Percentiles rank a stretch among this genome's conserved stretches.
phyloP scores from a whole-genome alignment of 2,113 vertebrate genomes.

The Microtus montanus region DNA sequence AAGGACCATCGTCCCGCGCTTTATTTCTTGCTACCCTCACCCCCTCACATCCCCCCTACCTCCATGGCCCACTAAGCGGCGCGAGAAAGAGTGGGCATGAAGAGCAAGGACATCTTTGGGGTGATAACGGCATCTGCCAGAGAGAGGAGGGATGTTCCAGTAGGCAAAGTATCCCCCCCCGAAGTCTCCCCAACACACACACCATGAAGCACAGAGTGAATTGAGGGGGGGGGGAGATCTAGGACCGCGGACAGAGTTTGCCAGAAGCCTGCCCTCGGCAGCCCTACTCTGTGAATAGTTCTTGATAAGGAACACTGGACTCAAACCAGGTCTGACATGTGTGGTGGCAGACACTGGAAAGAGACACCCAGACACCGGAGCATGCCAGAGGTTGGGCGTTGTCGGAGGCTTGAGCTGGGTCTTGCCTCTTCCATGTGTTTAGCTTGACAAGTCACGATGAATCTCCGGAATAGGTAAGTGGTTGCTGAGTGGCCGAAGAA shows the following conservation, averaged over 20 bases:
- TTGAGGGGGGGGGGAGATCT: background rate
- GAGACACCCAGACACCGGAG: constrained; percentile 21
- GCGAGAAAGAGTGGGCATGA: background rate
- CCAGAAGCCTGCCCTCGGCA: constrained; percentile 11
- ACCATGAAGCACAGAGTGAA: background rate
- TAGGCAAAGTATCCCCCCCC: background rate
- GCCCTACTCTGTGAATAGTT: constrained; percentile 15
- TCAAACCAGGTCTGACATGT: constrained; percentile 48
- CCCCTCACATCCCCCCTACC: too few relatives aligned
- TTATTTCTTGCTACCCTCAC: background rate
- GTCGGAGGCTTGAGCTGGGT: background rate
- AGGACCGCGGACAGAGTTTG: constrained; percentile 11
- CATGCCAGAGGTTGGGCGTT: constrained; percentile 16
- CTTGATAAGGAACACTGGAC: constrained; percentile 58
- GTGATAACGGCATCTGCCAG: background rate
- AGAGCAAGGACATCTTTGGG: constrained; percentile 36
- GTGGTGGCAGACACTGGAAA: constrained; percentile 33
- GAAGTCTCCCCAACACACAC: too few relatives aligned
- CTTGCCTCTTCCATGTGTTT: background rate
- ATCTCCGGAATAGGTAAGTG: background rate
- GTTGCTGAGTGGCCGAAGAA: background rate
- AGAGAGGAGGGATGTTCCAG: background rate
- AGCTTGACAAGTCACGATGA: background rate
- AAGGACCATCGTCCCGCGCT: background rate
- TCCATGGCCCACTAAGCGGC: background rate